Base-by-base conservation (phyloP, 2,113 vertebrate genomes). In the Cyanistes caeruleus region DNA sequence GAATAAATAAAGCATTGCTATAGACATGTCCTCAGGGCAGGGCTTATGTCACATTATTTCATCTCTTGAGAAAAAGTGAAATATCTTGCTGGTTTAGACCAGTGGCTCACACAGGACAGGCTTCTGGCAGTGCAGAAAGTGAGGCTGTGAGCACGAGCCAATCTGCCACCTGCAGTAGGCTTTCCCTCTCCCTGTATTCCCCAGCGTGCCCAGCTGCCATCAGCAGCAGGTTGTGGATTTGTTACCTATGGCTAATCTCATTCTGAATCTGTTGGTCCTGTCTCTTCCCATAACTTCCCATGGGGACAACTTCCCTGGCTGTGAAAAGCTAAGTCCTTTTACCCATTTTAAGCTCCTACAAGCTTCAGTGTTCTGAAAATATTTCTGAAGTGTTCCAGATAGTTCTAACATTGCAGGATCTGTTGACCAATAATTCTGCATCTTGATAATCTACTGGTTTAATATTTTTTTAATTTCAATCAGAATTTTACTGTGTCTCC, bases 1-100 rank as follows among this genome's bases (percentile, higher is more conserved):
- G 7, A 93, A 83, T 64, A 89, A 93, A 89, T 78, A 88, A 95
- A 78, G 8, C 48, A 78, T 70, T 84, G 31, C 35, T 78, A 44
- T 28, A 37, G 59, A 92, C 21, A 63, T 37, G 33, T 74, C 39
- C 44, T 69, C 55, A 67, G 75, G 72, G 28, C 25, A 95, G 58
- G 15, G 28, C 14, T 88, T 37, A 33, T 43, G 72, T 62, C 75
- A 63, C 51, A 58, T 62, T 65, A 69, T 83, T 95, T 90, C 15
- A 83, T 85, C 37, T 93, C 67, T 56, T 89, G 60, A 88, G 56
- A 52, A 87, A 76, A 82, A 72, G 56, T 25, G 25, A 80, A 75
- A 73, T 55, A 48, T 30, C 28, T 31, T 76, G 9, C 31, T 83
- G 72, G 11, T 18, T 80, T 80, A 76, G 53, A 73, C 25, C 59